These are phyloP conservation scores for Elachura formosa DNA, from an alignment of 2,113 vertebrate genomes.

Conservation along the genomic window DNA sequence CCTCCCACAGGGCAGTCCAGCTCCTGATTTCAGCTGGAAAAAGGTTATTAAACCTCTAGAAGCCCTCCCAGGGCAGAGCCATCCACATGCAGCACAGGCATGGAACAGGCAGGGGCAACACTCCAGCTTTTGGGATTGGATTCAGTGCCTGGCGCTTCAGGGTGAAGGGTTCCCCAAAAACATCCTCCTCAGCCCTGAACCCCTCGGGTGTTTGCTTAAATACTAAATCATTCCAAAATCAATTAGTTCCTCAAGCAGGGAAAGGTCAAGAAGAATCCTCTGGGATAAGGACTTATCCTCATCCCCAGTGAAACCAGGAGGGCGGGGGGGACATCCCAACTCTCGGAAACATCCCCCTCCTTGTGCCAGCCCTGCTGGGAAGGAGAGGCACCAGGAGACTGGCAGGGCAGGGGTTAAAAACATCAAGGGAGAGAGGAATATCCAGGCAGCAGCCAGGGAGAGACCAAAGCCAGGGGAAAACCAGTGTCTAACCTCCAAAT, in stretches of 20 bases:
- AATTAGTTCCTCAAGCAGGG: not conserved
- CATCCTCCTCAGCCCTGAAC: not conserved
- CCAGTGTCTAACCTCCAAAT: constrained; percentile 74
- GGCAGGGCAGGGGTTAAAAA: not conserved
- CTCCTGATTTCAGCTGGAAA: not conserved
- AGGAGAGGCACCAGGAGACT: not conserved
- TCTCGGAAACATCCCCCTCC: accelerated
- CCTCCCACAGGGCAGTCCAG: accelerated
- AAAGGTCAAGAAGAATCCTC: not conserved
- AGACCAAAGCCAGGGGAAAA: constrained; percentile 29
- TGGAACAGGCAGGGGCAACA: not conserved
- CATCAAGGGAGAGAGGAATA: not conserved
- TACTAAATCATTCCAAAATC: not conserved
- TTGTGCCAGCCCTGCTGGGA: not conserved
- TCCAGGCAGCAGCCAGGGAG: not conserved
- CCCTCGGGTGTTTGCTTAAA: not conserved
- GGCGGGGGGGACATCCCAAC: not conserved
- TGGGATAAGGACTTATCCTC: not conserved
- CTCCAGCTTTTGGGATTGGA: not conserved
- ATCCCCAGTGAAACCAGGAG: not conserved
- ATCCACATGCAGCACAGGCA: constrained; percentile 2
- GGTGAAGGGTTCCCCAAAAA: not conserved
- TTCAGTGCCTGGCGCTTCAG: not conserved
- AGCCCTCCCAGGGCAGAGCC: not conserved
- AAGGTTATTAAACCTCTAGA: not conserved